Conservation (phyloP, 2,113 vertebrate genomes). For the Nycticryphes semicollaris region DNA sequence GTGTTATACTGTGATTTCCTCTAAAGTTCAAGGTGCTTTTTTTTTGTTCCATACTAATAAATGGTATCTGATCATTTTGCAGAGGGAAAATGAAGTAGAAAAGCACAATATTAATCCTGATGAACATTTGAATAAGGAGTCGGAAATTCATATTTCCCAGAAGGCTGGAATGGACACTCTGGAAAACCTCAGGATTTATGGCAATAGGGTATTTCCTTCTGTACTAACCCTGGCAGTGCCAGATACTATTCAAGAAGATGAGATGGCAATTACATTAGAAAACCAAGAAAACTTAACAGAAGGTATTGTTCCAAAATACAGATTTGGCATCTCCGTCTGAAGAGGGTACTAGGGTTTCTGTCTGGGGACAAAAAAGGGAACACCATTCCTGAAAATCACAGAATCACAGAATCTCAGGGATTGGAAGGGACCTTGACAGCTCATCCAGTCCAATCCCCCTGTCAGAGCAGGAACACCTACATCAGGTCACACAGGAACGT, state of each 20-base stretch:
- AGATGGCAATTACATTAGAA: slow-evolving; percentile 72
- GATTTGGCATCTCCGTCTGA: neutral
- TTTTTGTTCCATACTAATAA: neutral
- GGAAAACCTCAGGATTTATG: slow-evolving; percentile 50
- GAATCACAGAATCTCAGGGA: too few relatives aligned
- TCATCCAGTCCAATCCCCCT: too few relatives aligned
- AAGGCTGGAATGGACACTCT: slow-evolving; percentile 43
- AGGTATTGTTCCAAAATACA: slow-evolving; percentile 64
- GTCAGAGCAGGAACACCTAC: too few relatives aligned
- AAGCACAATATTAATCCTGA: slow-evolving; percentile 46
- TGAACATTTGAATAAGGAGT: slow-evolving; percentile 39
- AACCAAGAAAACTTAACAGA: slow-evolving; percentile 75
- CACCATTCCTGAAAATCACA: neutral
- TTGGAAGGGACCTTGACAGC: too few relatives aligned
- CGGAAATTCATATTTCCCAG: slow-evolving; percentile 47
- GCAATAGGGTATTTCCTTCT: slow-evolving; percentile 40
- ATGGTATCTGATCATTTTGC: neutral
- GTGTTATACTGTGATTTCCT: neutral
- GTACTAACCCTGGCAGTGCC: neutral
- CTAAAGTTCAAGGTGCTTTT: neutral
- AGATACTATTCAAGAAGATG: slow-evolving; percentile 68
- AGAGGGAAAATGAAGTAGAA: slow-evolving; percentile 62
- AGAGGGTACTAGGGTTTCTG: neutral
- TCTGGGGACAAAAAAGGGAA: neutral
- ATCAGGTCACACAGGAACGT: too few relatives aligned